Evolutionary conservation across 2,113 vertebrate genomes (phyloP).

Genomic region (Engraulis encrasicolus): DNA sequence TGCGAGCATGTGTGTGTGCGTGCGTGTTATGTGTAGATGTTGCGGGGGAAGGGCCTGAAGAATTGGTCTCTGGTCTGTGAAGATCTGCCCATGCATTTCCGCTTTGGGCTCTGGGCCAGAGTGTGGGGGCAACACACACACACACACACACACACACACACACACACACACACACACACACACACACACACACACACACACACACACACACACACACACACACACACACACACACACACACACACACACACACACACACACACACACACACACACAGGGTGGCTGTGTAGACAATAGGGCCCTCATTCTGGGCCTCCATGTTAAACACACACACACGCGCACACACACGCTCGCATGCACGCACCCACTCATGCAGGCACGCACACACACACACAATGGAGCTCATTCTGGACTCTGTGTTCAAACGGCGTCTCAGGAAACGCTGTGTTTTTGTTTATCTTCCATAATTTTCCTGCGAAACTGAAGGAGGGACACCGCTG

Average conservation of each 20-base stretch:
- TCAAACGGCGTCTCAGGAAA: slow-evolving; percentile 42
- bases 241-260: neutral
- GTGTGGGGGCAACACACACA: slow-evolving; percentile 14
- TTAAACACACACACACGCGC: no score
- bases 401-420: slow-evolving; percentile 46
- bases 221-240: neutral
- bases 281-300: slow-evolving; percentile 41
- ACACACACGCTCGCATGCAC: neutral
- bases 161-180: neutral
- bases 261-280: neutral
- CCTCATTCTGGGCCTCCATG: no score
- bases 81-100: slow-evolving; percentile 51
- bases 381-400: slow-evolving; percentile 33
- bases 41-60: neutral
- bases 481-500: slow-evolving; percentile 4
- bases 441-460: slow-evolving; percentile 48
- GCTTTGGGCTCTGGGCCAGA: slow-evolving; percentile 37
- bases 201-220: neutral
- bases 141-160: slow-evolving; percentile 11
- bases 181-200: slow-evolving; percentile 11
- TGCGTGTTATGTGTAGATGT: neutral
- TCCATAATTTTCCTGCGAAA: slow-evolving; percentile 41
- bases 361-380: neutral
- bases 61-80: slow-evolving; percentile 34
- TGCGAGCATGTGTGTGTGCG: neutral